Base-by-base conservation (phyloP, 2,797 vertebrate species). In the Hypotaenidia okinawae region DNA sequence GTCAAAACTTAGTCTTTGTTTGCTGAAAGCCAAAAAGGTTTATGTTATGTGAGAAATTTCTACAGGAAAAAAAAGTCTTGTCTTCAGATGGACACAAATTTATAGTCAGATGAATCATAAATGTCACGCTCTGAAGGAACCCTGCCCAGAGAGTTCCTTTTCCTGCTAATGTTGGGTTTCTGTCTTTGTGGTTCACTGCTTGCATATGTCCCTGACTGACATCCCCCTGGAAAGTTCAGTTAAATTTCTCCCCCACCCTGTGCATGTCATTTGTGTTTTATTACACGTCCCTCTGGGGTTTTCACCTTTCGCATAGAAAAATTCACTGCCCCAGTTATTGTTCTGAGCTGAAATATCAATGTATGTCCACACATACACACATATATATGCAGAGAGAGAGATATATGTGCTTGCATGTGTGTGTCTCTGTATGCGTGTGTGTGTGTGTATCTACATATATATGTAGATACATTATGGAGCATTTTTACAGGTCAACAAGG, bases 31-130 rank as follows among this genome's bases (percentile, higher is more conserved):
- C 64, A 58, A 37, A 67, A 82, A 62, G 10, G 1, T 24, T 45
- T 25, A 32, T 9, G 10, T 72, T 67, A 32, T 5, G 16, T 70
- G 91, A 94, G 77, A 95, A 90, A 82, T 90, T 97, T 93, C 93
- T 85, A 91, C 85, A 93, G 94, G 83, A 91, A 86, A 94, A 90
- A 35, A 79, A 63, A 32, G 10, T n/a, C 84, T 64, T 62, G 41
- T 91, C 82, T 91, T 96, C 33, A 74, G 69, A 66, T 82, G 79
- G 87, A 86, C 83, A 49, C 73, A 49, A 52, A 94, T 96, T 95
- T 94, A 59, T 86, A 37, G 92, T n/a, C 62, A 88, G 94, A 94
- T 95, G 95, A 96, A 95, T 97, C 95, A 97, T 84, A 74, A 94
- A 86, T 95, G 93, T 96, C 95, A 95, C 9, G 70, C 83, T 96